These are phyloP conservation scores for Dreissena rostriformis DNA, from an alignment of 1,140 invertebrate genomes.

Conservation along the genomic window DNA sequence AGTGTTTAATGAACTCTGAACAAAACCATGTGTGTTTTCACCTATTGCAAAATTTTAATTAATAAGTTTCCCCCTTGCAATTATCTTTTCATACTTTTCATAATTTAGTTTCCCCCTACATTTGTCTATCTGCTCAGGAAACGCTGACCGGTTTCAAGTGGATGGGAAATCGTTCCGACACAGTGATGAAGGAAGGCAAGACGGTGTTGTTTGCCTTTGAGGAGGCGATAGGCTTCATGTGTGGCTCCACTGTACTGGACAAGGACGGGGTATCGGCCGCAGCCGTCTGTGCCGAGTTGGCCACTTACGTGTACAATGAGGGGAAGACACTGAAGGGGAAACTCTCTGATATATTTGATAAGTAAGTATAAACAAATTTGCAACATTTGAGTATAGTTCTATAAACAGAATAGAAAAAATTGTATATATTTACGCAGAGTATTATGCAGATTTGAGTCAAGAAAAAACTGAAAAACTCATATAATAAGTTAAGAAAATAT, in stretches of 20 bases:
- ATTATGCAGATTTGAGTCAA: too few species aligned
- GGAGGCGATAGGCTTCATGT: slow-evolving; percentile 93
- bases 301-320: slow-evolving; percentile 86
- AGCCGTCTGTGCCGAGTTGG: slow-evolving; percentile 89
- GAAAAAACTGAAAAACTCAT: too few species aligned
- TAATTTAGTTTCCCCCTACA: too few species aligned
- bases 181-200: slow-evolving; percentile 86
- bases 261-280: slow-evolving; percentile 98
- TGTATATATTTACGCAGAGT: too few species aligned
- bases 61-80: too few species aligned
- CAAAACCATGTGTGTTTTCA: too few species aligned
- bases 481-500: too few species aligned
- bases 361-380: slow-evolving; percentile 80
- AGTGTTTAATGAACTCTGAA: too few species aligned
- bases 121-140: slow-evolving; percentile 84
- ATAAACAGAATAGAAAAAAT: too few species aligned
- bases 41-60: too few species aligned
- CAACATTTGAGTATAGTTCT: too few species aligned
- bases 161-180: slow-evolving; percentile 96
- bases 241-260: slow-evolving; percentile 90
- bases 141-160: slow-evolving; percentile 99
- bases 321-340: slow-evolving; percentile 88
- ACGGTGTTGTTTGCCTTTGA: slow-evolving; percentile 97
- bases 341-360: slow-evolving; percentile 90
- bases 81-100: too few species aligned